Percentiles rank a stretch among this genome's conserved stretches.
These are phyloP conservation scores for Melanotaenia trifasciata DNA, from an alignment of 2,797 vertebrate species.

Conservation along the genomic window DNA sequence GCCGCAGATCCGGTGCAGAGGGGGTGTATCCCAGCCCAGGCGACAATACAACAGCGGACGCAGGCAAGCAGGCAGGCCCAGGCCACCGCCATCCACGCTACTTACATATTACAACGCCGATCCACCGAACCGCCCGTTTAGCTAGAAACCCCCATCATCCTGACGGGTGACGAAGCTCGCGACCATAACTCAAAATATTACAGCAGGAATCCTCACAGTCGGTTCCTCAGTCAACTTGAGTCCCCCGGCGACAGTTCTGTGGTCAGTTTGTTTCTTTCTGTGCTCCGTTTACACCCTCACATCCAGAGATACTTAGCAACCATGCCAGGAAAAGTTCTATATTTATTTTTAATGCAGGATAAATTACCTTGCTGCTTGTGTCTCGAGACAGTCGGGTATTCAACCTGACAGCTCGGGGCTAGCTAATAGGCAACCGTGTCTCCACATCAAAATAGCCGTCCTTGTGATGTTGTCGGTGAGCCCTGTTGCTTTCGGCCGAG, in stretches of 20 bases:
- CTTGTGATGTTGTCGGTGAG: conserved; percentile 19
- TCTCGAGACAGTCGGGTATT: conserved; percentile 33
- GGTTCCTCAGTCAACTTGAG: conserved; percentile 62
- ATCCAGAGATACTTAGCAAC: conserved; percentile 17
- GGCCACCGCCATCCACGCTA: conserved; percentile 58
- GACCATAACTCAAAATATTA: conserved; percentile 52
- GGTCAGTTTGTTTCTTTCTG: conserved; percentile 18
- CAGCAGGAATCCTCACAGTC: conserved; percentile 59
- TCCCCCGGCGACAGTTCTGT: conserved; percentile 66
- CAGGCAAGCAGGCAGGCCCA: conserved; percentile 42
- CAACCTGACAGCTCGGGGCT: conserved; percentile 56
- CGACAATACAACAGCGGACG: conserved; percentile 50
- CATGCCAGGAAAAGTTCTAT: conserved; percentile 29
- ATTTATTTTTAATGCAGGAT: conserved; percentile 13
- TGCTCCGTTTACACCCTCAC: conserved; percentile 26
- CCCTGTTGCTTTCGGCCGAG: conserved; percentile 34
- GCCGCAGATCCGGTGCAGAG: conserved; percentile 58
- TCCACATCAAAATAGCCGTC: conserved; percentile 55
- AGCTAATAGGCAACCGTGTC: conserved; percentile 47
- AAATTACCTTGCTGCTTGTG: conserved; percentile 50
- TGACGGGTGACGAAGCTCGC: conserved; percentile 50
- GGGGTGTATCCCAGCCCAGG: conserved; percentile 57
- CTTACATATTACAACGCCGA: conserved; percentile 66
- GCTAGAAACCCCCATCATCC: conserved; percentile 64
- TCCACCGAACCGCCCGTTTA: conserved; percentile 34